Base-by-base conservation (phyloP, 2,113 vertebrate genomes). In the Empidonax traillii region DNA sequence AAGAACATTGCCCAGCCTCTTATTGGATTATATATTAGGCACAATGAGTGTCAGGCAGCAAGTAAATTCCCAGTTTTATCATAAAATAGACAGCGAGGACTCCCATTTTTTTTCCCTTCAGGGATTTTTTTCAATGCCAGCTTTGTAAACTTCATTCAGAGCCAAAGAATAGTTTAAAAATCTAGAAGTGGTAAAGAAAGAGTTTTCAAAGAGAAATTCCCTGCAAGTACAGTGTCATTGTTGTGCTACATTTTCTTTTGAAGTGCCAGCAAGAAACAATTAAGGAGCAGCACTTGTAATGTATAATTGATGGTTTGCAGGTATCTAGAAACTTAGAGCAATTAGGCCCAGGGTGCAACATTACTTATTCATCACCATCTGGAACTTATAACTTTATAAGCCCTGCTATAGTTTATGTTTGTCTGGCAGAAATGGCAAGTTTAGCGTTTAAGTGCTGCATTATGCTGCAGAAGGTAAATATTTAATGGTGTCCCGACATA, bases 291-390 rank as follows among this genome's bases (percentile, higher is more conserved):
- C 24, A 84, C 63, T 96, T 95, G 75, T 96, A 96, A 94, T 96
- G 87, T 80, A 95, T 96, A 97, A 97, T 93, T 97, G 89, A 97
- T 96, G 76, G 61, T 95, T 95, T 95, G 90, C 93, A 96, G 92
- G 86, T 97, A 96, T 96, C 91, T 96, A 87, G 72, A 94, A 96
- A 94, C 92, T 93, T 95, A 87, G 80, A 95, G 71, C 90, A 95
- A 97, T 97, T 97, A 96, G 91, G 87, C 90, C 90, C 85, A 68
- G 93, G 86, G 87, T 79, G 75, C 69, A 89, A 49, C 80, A 90
- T 96, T 89, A 95, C 55, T 95, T 96, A 97, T 97, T 97, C 94
- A 96, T 96, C 86, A 95, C 92, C 87, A 95, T 97, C 97, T 97
- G 90, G 91, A 97, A 96, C 52, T 92, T 94, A 87, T 67, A 96